phyloP scores from a whole-genome alignment of 2,797 vertebrate species.

The Phrynocephalus forsythii region DNA sequence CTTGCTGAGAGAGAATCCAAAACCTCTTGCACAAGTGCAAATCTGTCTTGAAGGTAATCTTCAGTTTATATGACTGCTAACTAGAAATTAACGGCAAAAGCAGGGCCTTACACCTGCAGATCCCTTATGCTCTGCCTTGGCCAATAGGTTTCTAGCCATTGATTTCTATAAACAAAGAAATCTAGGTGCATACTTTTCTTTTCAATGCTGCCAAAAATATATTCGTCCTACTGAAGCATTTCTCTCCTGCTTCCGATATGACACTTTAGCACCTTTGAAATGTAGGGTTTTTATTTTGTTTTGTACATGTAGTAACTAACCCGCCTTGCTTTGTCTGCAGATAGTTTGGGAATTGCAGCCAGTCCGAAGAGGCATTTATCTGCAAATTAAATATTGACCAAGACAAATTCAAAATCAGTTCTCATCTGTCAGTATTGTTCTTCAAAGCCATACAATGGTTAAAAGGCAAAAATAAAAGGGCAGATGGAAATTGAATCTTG shows the following conservation, averaged over 20 bases:
- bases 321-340: neutral
- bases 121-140: too few relatives aligned
- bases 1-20: too few relatives aligned
- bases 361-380: constrained; percentile 44
- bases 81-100: too few relatives aligned
- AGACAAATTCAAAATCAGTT: constrained; percentile 59
- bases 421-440: constrained; percentile 40
- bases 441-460: neutral
- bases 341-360: constrained; percentile 36
- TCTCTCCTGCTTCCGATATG: neutral
- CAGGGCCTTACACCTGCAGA: too few relatives aligned
- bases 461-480: constrained; percentile 13
- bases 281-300: neutral
- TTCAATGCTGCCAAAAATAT: neutral
- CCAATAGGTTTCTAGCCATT: too few relatives aligned
- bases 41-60: too few relatives aligned
- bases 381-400: constrained; percentile 47
- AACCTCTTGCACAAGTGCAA: too few relatives aligned
- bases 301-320: constrained; percentile 35
- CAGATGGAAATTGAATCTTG: neutral
- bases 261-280: constrained; percentile 21
- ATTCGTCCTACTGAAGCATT: constrained; percentile 18
- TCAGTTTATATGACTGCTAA: too few relatives aligned
- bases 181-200: neutral
- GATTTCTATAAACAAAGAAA: too few relatives aligned